Conservation (phyloP, 2,888 invertebrate species). For the Pammene aurita region DNA sequence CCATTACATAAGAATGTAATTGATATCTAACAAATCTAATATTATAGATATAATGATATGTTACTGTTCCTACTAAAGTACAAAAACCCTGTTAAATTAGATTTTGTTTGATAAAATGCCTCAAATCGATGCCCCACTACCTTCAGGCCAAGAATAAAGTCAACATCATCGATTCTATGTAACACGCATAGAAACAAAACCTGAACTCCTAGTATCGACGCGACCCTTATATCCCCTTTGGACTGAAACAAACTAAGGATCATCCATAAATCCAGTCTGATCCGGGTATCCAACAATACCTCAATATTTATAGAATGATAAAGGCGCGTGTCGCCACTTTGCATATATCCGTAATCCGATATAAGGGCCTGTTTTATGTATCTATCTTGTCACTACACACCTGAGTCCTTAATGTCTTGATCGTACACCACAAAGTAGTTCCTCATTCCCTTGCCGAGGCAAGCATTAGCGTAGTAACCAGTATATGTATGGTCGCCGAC, state of each 20-base stretch:
- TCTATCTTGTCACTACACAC: conserved; percentile 28
- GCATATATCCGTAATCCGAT: conserved; percentile 26
- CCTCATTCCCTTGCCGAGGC: background rate
- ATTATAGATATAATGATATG: too few species aligned
- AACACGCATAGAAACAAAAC: too few species aligned
- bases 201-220: background rate
- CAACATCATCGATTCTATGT: too few species aligned
- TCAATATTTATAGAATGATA: conserved; percentile 30
- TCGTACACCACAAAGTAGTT: conserved; percentile 22
- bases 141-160: too few species aligned
- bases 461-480: background rate
- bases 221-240: conserved; percentile 5
- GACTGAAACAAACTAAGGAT: conserved; percentile 10
- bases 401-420: conserved; percentile 38
- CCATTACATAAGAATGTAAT: too few species aligned
- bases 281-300: conserved; percentile 11
- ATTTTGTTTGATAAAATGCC: too few species aligned
- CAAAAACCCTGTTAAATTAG: too few species aligned
- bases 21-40: too few species aligned
- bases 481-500: background rate
- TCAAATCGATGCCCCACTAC: too few species aligned
- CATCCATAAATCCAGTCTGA: conserved; percentile 7
- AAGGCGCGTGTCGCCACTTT: conserved; percentile 2
- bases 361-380: conserved; percentile 28
- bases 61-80: too few species aligned